Evolutionary conservation across 2,113 vertebrate genomes (phyloP).

Genomic region (Barbus barbus): DNA sequence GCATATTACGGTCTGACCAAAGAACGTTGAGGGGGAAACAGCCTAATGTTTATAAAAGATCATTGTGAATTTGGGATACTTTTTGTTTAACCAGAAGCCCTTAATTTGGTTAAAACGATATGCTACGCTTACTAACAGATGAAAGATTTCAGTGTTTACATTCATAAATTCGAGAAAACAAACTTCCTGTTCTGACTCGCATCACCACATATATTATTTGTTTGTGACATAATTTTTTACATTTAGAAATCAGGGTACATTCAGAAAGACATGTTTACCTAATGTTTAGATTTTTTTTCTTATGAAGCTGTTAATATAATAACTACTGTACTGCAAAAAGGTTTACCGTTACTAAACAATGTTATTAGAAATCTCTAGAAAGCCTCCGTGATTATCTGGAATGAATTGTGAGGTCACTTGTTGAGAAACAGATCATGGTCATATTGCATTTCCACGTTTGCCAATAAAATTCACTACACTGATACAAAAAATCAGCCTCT

Average conservation of each 20-base stretch:
- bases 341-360: not conserved
- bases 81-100: conserved; percentile 53
- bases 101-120: conserved; percentile 48
- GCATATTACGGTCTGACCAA: conserved; percentile 51
- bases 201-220: not conserved
- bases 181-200: conserved; percentile 1
- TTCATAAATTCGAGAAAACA: conserved; percentile 18
- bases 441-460: conserved; percentile 8
- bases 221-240: conserved; percentile 2
- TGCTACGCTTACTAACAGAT: conserved; percentile 4
- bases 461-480: not conserved
- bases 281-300: not conserved
- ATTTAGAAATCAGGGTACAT: too few relatives aligned
- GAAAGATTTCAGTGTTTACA: conserved; percentile 24
- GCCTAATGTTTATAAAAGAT: conserved; percentile 64
- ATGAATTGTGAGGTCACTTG: not conserved
- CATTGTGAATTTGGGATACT: conserved; percentile 46
- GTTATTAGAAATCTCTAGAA: conserved; percentile 4
- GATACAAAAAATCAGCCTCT: not conserved
- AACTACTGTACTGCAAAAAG: not conserved
- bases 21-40: conserved; percentile 53
- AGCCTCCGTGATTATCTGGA: not conserved
- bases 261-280: not conserved
- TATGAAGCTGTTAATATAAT: not conserved
- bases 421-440: not conserved